phyloP scores from a whole-genome alignment of 1,140 invertebrate species.

The Panonychus citri region DNA sequence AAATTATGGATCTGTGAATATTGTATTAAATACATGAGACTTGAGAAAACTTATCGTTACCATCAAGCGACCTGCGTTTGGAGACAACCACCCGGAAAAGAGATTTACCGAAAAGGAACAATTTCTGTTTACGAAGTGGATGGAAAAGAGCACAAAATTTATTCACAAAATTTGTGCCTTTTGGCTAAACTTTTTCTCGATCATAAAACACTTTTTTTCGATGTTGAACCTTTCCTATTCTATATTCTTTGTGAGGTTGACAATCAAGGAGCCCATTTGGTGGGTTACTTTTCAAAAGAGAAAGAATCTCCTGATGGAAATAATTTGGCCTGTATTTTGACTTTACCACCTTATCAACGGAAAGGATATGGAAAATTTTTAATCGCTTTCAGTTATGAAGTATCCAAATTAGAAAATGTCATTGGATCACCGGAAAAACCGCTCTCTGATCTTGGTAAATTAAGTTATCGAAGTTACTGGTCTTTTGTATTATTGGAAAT shows the following conservation, averaged over 20 bases:
- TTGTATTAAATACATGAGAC: conserved; percentile 85
- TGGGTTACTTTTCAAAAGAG: conserved; percentile 98
- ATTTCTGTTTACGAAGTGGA: conserved; percentile 33
- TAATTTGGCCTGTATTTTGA: conserved; percentile 93
- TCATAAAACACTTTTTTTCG: conserved; percentile 91
- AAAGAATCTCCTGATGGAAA: conserved; percentile 96
- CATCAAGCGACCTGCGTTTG: conserved; percentile 52
- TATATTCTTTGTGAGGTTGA: conserved; percentile 89
- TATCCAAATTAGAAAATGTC: conserved; percentile 64
- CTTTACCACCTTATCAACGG: conserved; percentile 83
- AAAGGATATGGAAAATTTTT: conserved; percentile 96
- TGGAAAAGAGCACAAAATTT: conserved; percentile 70
- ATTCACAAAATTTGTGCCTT: conserved; percentile 85
- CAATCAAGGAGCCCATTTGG: conserved; percentile 73
- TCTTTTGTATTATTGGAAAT: conserved; percentile 84
- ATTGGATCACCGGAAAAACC: conserved; percentile 96
- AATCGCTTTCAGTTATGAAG: conserved; percentile 63
- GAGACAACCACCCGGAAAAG: conserved; percentile 61
- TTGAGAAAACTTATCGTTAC: conserved; percentile 70
- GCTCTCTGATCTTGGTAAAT: conserved; percentile 78
- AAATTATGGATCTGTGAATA: conserved; percentile 95
- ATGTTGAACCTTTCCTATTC: conserved; percentile 90
- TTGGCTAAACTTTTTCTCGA: conserved; percentile 87
- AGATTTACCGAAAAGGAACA: conserved; percentile 59
- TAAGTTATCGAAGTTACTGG: conserved; percentile 95